These are phyloP conservation scores for Nymphalis c-album DNA, from an alignment of 2,888 invertebrate species.

Conservation along the genomic window DNA sequence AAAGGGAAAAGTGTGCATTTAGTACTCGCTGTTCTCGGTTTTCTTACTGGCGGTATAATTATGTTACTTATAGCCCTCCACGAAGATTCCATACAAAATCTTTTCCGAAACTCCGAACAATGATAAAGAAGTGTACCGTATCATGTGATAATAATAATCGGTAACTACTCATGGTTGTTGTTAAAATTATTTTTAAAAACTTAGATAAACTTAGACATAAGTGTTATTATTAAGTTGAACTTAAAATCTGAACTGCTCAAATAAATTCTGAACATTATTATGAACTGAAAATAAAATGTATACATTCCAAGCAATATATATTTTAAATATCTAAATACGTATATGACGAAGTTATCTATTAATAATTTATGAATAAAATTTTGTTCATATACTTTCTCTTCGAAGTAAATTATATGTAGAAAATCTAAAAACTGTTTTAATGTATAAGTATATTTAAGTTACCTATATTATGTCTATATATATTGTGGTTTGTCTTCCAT, in stretches of 20 bases:
- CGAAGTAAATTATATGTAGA: background rate
- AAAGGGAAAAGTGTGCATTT: constrained; percentile 78
- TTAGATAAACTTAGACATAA: constrained; percentile 36
- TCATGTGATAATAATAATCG: constrained; percentile 43
- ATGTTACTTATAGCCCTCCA: constrained; percentile 88
- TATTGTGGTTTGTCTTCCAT: background rate
- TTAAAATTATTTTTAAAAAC: constrained; percentile 51
- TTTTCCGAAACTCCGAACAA: constrained; percentile 73
- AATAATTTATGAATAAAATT: no score
- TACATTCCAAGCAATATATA: constrained; percentile 16
- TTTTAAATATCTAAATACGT: background rate
- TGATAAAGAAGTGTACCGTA: constrained; percentile 48
- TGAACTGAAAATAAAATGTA: background rate
- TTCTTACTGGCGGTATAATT: constrained; percentile 85
- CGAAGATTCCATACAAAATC: constrained; percentile 82
- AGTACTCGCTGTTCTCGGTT: constrained; percentile 84
- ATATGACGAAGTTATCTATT: background rate
- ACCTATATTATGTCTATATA: background rate
- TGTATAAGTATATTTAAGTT: background rate
- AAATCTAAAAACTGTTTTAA: background rate
- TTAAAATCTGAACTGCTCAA: constrained; percentile 28
- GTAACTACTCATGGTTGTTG: constrained; percentile 54
- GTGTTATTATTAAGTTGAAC: constrained; percentile 15
- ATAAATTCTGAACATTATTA: constrained; percentile 5
- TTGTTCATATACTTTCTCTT: background rate